phyloP scores from a whole-genome alignment of 1,140 invertebrate genomes.

The Penaeus indicus region DNA sequence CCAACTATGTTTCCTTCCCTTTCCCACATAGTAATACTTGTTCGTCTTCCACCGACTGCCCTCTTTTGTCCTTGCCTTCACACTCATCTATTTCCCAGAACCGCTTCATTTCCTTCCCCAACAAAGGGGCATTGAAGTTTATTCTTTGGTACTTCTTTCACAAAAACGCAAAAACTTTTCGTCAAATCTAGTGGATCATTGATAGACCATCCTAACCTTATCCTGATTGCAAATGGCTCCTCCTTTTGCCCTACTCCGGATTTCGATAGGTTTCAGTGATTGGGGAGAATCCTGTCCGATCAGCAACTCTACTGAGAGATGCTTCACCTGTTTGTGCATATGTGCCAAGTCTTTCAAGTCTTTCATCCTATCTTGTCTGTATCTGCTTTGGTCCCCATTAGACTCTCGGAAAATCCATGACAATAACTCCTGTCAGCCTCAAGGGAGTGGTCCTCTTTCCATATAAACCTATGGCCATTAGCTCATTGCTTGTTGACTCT shows the following conservation, averaged over 20 bases:
- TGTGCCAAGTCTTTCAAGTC: background rate
- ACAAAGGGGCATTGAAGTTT: no score
- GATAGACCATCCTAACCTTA: conserved; percentile 22
- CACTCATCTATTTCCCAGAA: conserved; percentile 12
- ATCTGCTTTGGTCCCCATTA: no score
- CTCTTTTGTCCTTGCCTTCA: background rate
- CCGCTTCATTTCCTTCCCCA: background rate
- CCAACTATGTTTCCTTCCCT: background rate
- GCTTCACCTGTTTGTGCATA: background rate
- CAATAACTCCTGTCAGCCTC: no score
- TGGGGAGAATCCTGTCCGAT: background rate
- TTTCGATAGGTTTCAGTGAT: background rate
- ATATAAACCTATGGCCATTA: no score
- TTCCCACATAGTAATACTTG: background rate
- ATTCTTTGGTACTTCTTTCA: background rate
- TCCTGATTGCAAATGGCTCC: no score
- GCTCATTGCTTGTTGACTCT: no score
- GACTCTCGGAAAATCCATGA: no score
- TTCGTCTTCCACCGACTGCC: conserved; percentile 3
- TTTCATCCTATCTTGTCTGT: no score
- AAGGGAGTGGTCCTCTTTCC: no score
- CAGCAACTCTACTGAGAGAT: background rate
- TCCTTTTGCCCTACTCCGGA: background rate
- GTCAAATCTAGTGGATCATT: background rate
- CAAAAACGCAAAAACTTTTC: background rate